A percentile compares a stretch with the other conserved stretches of the same genome.
phyloP scores from a whole-genome alignment of 2,113 vertebrate genomes.

The Micronycteris hirsuta region DNA sequence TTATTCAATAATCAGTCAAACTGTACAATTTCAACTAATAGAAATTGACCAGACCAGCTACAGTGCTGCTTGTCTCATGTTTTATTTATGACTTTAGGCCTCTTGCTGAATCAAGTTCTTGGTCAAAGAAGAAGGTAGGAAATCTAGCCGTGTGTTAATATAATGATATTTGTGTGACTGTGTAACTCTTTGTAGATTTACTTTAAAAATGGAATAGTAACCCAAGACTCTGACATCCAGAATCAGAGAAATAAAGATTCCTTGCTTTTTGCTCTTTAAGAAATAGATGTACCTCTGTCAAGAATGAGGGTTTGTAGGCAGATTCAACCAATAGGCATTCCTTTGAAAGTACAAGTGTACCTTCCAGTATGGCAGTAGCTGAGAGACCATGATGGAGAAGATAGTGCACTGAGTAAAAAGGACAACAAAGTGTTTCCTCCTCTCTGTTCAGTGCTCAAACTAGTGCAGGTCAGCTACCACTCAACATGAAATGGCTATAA shows the following conservation, averaged over 20 bases:
- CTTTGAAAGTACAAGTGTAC: background rate
- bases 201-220: background rate
- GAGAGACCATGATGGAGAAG: background rate
- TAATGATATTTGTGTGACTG: background rate
- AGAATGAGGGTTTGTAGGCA: background rate
- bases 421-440: background rate
- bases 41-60: background rate
- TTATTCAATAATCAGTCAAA: background rate
- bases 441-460: background rate
- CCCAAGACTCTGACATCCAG: background rate
- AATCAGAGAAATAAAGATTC: background rate
- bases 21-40: background rate
- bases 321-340: background rate
- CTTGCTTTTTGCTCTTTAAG: background rate
- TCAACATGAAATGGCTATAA: background rate
- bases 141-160: background rate
- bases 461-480: background rate
- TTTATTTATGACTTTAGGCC: background rate
- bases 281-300: background rate
- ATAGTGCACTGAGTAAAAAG: background rate
- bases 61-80: background rate
- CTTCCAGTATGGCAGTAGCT: background rate
- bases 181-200: background rate
- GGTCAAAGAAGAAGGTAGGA: background rate
- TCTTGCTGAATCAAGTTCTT: slow-evolving; percentile 11